Evolutionary conservation across 1,140 invertebrate genomes (phyloP), one percentile per base, ranked within the genome.

Genomic region (Drosophila tropicalis): DNA sequence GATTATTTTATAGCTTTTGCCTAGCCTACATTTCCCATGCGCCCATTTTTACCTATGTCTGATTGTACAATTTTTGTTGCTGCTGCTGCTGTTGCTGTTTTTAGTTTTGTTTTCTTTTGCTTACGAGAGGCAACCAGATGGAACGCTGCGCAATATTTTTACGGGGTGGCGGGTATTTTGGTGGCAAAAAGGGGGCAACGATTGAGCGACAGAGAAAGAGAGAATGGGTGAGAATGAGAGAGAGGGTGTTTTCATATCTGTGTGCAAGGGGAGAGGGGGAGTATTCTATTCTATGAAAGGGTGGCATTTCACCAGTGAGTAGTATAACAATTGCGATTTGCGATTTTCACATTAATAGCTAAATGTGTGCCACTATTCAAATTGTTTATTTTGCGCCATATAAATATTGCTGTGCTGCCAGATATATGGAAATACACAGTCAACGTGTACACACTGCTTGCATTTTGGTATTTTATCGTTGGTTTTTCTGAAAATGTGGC

Each of bases 101-200:
- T 76, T 79, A 70, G 72, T 77, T 89, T 89, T 80, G 72, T 72
- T 87, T 78, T 72, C 29, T 65, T 58, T 89, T 84, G 89, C 54
- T 60, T 60, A 67, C 39, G 54, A 15, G 10, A 64, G 29, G 62
- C 73, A 70, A 25, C 72, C 64, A 75, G 57, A 65, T 72, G 72
- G 68, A 79, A 79, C 72, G 67, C 67, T 78, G 72, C 76, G 76
- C 72, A 79, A 68, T 79, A 39, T 36, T 32, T 70, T 67, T 63
- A 71, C 60, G 56, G 76, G 62, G 76, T 74, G 72, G 76, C 72
- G 65, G 60, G 19, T 78, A 70, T 72, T 25, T 22, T 9, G 25
- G 9, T 15, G 62, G 58, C 60, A 68, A 44, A 36, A 39, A 19
- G 19, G 57, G 6, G 29, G 15, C 36, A 12, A 4, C 1, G 40